These are phyloP conservation scores for Eledona agricola DNA, from an alignment of 2,888 invertebrate genomes.

Conservation along the genomic window DNA sequence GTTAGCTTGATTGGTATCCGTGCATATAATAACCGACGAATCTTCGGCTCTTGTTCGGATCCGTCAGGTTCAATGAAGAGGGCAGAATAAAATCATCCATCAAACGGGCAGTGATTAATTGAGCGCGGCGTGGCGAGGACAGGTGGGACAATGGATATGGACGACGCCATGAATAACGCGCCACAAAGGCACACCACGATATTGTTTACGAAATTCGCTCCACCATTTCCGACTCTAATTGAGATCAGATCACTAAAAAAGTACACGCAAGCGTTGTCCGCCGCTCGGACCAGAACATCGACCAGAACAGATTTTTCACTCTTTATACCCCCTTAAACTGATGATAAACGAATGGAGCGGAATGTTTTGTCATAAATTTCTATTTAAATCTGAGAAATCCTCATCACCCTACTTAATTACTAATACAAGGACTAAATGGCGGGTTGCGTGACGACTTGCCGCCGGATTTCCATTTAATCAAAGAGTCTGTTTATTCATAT, in stretches of 20 bases:
- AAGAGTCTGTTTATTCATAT: slow-evolving; percentile 46
- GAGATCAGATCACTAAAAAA: slow-evolving; percentile 30
- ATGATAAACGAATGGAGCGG: slow-evolving; percentile 15
- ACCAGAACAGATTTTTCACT: no score
- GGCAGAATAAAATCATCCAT: slow-evolving; percentile 59
- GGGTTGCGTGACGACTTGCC: slow-evolving; percentile 48
- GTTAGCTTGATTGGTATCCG: slow-evolving; percentile 4
- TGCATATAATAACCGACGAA: slow-evolving; percentile 28
- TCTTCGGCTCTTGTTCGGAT: slow-evolving; percentile 47
- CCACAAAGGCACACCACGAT: slow-evolving; percentile 32
- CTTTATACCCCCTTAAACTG: no score
- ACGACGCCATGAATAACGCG: slow-evolving; percentile 54
- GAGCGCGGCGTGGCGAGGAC: slow-evolving; percentile 57
- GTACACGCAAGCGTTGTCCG: no score
- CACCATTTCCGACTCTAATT: slow-evolving; percentile 32
- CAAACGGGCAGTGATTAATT: slow-evolving; percentile 58
- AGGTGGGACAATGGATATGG: slow-evolving; percentile 59
- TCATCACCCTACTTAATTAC: slow-evolving; percentile 45
- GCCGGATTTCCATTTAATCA: slow-evolving; percentile 48
- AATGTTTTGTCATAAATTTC: slow-evolving; percentile 29
- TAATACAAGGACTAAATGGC: slow-evolving; percentile 47
- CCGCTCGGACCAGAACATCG: no score
- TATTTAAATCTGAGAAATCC: slow-evolving; percentile 40
- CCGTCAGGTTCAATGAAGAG: slow-evolving; percentile 54
- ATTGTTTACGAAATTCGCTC: slow-evolving; percentile 34